Percentiles rank a stretch among this genome's conserved stretches.
Evolutionary conservation across 2,797 vertebrate species (phyloP).

Genomic region (Ciconia nigra): DNA sequence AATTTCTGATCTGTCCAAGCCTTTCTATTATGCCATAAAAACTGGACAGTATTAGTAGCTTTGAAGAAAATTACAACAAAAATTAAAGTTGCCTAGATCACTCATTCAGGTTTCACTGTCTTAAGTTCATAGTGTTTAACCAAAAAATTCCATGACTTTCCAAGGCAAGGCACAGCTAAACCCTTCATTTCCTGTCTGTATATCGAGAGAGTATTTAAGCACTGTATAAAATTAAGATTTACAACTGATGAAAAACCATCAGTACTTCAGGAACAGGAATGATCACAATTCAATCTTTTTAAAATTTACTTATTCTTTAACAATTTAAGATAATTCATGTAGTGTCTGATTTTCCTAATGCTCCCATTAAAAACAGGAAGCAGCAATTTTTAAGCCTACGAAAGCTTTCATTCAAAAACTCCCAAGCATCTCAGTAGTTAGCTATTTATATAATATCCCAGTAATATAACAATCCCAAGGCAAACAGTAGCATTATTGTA

Average conservation of each 20-base stretch:
- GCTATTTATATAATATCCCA: background rate
- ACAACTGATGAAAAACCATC: background rate
- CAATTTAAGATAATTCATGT: background rate
- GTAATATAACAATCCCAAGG: background rate
- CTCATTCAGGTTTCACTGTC: background rate
- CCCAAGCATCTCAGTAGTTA: background rate
- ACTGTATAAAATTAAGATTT: background rate
- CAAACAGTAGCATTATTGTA: background rate
- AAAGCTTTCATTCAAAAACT: background rate
- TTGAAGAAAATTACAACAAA: background rate
- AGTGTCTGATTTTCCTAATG: background rate
- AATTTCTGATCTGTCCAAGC: background rate
- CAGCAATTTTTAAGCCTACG: background rate
- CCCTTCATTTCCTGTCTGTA: background rate
- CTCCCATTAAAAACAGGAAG: background rate
- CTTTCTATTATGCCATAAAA: background rate
- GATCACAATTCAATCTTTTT: background rate
- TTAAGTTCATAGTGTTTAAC: background rate
- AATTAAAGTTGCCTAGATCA: background rate
- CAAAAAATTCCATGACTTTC: background rate
- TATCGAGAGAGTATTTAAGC: background rate
- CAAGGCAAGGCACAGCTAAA: background rate
- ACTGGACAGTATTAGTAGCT: background rate
- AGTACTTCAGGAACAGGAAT: background rate
- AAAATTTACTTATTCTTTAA: background rate